A percentile compares a stretch with the other conserved stretches of the same genome.
Conservation (phyloP, 2,113 vertebrate genomes). For the Cryptomyrus ogoouensis region DNA sequence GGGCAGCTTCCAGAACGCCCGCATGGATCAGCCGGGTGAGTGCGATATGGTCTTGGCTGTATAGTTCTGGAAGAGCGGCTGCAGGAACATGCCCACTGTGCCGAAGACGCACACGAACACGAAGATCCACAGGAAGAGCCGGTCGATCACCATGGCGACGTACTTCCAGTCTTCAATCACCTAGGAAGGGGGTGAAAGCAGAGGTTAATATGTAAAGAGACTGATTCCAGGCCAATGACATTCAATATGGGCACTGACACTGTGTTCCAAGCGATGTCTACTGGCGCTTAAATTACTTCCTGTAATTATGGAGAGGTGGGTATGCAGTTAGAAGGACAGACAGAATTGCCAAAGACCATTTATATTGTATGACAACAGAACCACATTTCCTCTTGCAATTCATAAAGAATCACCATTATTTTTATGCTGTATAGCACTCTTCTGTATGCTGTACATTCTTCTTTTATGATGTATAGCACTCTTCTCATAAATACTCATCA, state of each 20-base stretch:
- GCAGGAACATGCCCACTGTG: constrained; percentile 90
- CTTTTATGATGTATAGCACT: background rate
- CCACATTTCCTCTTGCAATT: background rate
- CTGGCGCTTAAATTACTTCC: constrained; percentile 24
- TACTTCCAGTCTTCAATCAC: constrained; percentile 99
- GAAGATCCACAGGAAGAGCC: constrained; percentile 94
- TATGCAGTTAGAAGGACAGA: constrained; percentile 20
- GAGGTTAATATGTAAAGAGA: constrained; percentile 59
- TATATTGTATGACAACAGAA: constrained; percentile 28
- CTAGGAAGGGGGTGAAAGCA: constrained; percentile 49
- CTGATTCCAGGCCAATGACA: constrained; percentile 54
- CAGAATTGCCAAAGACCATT: constrained; percentile 41
- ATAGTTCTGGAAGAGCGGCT: constrained; percentile 94
- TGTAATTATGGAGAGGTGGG: constrained; percentile 36
- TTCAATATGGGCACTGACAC: constrained; percentile 41
- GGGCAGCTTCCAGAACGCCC: constrained; percentile 38
- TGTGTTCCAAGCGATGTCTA: constrained; percentile 42
- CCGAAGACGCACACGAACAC: constrained; percentile 90
- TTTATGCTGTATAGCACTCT: background rate
- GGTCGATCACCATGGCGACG: constrained; percentile 95
- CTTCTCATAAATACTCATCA: background rate
- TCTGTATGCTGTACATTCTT: no score
- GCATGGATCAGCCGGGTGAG: constrained; percentile 54
- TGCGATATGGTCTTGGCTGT: constrained; percentile 71
- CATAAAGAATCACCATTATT: background rate